Percentiles rank a stretch among this genome's conserved stretches.
Conservation (phyloP, 2,113 vertebrate species). For the Dolichallabes microphthalmus region DNA sequence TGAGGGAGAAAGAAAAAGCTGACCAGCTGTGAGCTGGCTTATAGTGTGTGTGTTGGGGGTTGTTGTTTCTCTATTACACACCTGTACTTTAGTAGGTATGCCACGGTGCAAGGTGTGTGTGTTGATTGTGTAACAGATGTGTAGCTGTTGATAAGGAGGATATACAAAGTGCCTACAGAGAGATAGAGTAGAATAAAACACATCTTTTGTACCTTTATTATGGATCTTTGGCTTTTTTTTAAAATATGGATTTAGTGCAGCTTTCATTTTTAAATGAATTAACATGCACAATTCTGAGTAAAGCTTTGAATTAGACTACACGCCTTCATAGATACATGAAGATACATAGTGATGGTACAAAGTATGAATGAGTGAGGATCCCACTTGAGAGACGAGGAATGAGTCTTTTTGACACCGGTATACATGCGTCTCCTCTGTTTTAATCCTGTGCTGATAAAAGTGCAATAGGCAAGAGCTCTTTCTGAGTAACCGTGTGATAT, state of each 20-base stretch:
- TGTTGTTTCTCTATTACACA: background rate
- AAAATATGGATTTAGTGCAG: background rate
- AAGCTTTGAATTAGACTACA: background rate
- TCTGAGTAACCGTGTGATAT: background rate
- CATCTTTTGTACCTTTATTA: background rate
- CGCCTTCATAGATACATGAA: background rate
- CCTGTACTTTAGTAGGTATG: background rate
- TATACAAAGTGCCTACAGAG: constrained; percentile 16
- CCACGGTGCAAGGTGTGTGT: background rate
- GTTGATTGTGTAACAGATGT: background rate
- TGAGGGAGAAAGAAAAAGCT: background rate
- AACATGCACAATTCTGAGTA: background rate
- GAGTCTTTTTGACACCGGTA: background rate
- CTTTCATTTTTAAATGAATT: background rate
- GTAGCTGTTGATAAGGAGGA: background rate
- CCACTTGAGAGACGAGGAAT: background rate
- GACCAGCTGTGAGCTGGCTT: background rate
- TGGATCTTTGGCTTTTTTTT: background rate
- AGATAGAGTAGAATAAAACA: background rate
- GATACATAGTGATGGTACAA: background rate
- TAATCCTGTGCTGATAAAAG: background rate
- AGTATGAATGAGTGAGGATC: too few relatives aligned
- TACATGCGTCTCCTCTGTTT: background rate
- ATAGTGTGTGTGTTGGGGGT: background rate
- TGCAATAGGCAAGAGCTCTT: constrained; percentile 19